phyloP scores from a whole-genome alignment of 1,140 invertebrate genomes.

The Heliconius congener region DNA sequence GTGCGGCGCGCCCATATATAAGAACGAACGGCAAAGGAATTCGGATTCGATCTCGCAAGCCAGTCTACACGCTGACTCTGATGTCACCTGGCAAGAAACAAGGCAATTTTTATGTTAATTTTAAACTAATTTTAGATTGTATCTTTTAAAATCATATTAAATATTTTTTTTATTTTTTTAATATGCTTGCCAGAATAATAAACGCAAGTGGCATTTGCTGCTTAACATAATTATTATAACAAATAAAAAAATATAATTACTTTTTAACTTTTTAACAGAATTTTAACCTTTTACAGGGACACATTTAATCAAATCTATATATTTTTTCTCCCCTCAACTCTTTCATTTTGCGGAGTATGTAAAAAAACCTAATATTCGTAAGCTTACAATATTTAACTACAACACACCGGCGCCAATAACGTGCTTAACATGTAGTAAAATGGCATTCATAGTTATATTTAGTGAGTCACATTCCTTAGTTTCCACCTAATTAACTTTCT shows the following conservation, averaged over 20 bases:
- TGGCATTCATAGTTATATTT: not conserved
- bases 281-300: no score
- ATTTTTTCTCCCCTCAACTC: not conserved
- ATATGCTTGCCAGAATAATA: no score
- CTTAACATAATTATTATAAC: no score
- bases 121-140: no score
- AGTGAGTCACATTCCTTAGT: not conserved
- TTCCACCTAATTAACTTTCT: constrained; percentile 3
- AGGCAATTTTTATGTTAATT: not conserved
- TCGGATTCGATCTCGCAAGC: constrained; percentile 96
- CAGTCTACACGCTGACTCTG: constrained; percentile 90
- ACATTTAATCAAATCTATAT: no score
- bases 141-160: no score
- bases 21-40: constrained; percentile 94
- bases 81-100: constrained; percentile 83
- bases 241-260: no score
- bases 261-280: no score
- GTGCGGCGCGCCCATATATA: constrained; percentile 89
- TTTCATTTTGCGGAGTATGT: not conserved
- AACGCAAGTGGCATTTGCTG: no score
- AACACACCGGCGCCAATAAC: not conserved
- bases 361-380: not conserved
- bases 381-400: not conserved
- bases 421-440: not conserved
- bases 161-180: no score